Base-by-base conservation (phyloP, 1,140 invertebrate genomes). In the Copidosoma floridanum region DNA sequence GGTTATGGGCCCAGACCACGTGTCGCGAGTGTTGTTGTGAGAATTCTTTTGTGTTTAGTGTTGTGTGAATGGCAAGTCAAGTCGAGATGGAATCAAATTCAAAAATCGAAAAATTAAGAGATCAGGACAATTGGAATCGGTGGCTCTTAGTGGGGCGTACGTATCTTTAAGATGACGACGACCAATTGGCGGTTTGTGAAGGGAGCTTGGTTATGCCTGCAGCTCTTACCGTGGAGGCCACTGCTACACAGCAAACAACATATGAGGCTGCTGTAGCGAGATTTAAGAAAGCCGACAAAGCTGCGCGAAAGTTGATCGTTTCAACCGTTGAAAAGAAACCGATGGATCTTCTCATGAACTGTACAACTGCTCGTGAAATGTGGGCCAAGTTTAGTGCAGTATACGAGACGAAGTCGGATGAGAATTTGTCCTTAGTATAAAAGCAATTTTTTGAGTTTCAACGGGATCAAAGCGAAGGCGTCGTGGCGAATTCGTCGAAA, bases 321-420 rank as follows among this genome's bases (percentile, higher is more conserved):
- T 64, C 65, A 4, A 47, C 63, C 6, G 57, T 71, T 10, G 65
- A 67, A 23, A 57, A 66, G 46, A 63, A 61, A 10, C 63, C 65
- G 2, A 46, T 69, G 21, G 63, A 60, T 26, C 61, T 71, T 24
- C 57, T 74, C 11, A 41, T 69, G 29, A 68, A 52, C 38, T 71
- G 71, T 57, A 53, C 54, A 26, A 65, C 62, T 16, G 62, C 71
- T 11, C 21, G 61, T 6, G 64, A 69, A 18, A 69, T 73, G 65
- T 74, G 63, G 57, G 21, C 23, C 3, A 71, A 69, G 41, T 44
- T 73, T 32, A 65, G 65, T 57, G 26, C 61, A 10, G 54, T 72
- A 14, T 68, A 65, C 55, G 66, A 71, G 27, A 61, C 61, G 57
- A 64, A 69, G 27, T 66, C 64, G 2, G 58, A 57, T 14, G 62